Base-by-base conservation (phyloP, 2,113 vertebrate species). In the Perca schrenkii region DNA sequence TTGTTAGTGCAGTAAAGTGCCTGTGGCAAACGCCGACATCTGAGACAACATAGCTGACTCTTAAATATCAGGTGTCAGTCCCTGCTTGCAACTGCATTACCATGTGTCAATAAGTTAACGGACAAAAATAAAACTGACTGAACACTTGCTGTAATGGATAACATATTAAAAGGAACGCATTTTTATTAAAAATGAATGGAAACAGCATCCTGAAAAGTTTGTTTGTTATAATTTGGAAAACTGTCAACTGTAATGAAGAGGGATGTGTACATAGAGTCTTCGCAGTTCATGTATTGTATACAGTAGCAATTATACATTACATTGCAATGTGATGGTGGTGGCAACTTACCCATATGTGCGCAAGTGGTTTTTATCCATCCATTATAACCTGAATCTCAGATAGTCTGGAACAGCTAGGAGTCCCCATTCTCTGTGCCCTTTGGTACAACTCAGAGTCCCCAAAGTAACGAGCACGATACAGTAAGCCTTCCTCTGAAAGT, bases 401-500 rank as follows among this genome's bases (percentile, higher is more conserved):
- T 91, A 99, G 96, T 91, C 97, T 96, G 94, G 94, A 97, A 87
- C 99, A 99, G 91, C 98, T 99, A 1, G 99, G 99, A 31, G 99
- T 99, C 65, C 95, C 93, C 98, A 99, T 99, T 93, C 94, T 97
- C 94, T 98, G 98, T 17, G 98, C 99, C 89, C 96, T 96, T 93
- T 98, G 96, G 93, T 99, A 99, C 83, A 99, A 95, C 1, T 97
- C 96, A 0, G 97, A 94, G 89, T 99, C 98, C 36, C 97, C 97
- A 14, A 99, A 99, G 94, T 99, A 99, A 72, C 97, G 98, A 36
- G 99, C 98, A 69, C 99, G 97, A 91, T 99, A 99, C 78, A 99
- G 89, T 89, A 99, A 95, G 57, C 98, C 97, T 94, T 99, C 99
- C 95, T 99, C 99, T 99, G 96, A 86, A 89, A 86, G 34, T 3